A percentile compares a stretch with the other conserved stretches of the same genome.
These are phyloP conservation scores for Rugalucina vietnamica DNA, from an alignment of 2,888 invertebrate species.

Conservation along the genomic window DNA sequence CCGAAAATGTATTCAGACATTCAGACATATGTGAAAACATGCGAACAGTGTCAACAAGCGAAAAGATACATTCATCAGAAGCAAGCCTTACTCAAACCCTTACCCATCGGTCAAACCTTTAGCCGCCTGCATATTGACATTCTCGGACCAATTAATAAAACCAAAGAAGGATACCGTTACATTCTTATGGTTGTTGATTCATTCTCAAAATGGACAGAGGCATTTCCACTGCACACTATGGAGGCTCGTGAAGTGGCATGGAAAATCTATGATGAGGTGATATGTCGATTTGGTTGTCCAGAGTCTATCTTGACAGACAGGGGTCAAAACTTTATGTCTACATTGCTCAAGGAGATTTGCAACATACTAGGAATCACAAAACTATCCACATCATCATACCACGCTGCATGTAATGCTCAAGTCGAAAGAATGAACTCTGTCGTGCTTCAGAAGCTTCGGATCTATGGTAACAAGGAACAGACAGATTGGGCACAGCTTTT, in stretches of 20 bases:
- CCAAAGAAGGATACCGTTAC: constrained; percentile 38
- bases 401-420: constrained; percentile 28
- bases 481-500: constrained; percentile 32
- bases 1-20: constrained; percentile 39
- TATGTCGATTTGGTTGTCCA: constrained; percentile 43
- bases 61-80: constrained; percentile 21
- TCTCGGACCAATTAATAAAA: constrained; percentile 41
- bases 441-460: constrained; percentile 19
- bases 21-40: constrained; percentile 18
- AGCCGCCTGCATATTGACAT: constrained; percentile 46
- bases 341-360: constrained; percentile 38
- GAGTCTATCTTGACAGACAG: constrained; percentile 43
- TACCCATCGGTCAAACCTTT: constrained; percentile 40
- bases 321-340: constrained; percentile 51
- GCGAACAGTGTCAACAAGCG: constrained; percentile 29
- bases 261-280: constrained; percentile 44
- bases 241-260: constrained; percentile 41
- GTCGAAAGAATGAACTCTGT: constrained; percentile 36
- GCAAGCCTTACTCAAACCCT: constrained; percentile 36
- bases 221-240: constrained; percentile 47
- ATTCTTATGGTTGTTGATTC: constrained; percentile 55
- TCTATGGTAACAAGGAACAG: constrained; percentile 30
- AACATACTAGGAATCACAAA: constrained; percentile 31
- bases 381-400: constrained; percentile 30
- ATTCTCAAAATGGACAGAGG: constrained; percentile 55